Percentiles rank a stretch among this genome's conserved stretches.
These are phyloP conservation scores for Drosophila equinoxialis DNA, from an alignment of 1,140 invertebrate genomes.

Conservation along the genomic window DNA sequence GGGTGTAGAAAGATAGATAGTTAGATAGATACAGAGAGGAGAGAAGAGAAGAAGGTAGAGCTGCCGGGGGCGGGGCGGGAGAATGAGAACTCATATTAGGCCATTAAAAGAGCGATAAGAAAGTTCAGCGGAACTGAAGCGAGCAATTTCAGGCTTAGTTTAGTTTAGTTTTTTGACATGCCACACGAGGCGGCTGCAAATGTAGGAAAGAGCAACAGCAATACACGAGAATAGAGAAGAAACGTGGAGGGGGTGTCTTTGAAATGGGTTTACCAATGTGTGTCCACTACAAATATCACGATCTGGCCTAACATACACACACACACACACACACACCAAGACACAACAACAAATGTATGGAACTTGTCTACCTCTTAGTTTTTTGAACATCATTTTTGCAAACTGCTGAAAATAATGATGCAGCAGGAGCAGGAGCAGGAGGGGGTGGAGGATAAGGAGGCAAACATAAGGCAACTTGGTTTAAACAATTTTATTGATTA, in stretches of 20 bases:
- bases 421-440: background rate
- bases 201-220: too few relatives aligned
- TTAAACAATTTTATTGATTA: conserved; percentile 82
- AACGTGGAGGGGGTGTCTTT: too few relatives aligned
- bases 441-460: background rate
- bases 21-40: background rate
- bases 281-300: conserved; percentile 79
- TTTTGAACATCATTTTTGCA: conserved; percentile 61
- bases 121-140: conserved; percentile 80
- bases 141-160: conserved; percentile 79
- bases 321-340: conserved; percentile 42
- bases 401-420: background rate
- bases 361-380: background rate
- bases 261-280: conserved; percentile 50
- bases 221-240: too few relatives aligned
- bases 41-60: conserved; percentile 4
- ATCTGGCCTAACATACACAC: conserved; percentile 66
- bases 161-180: conserved; percentile 32
- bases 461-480: conserved; percentile 7
- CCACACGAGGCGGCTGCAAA: conserved; percentile 1
- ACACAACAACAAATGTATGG: background rate
- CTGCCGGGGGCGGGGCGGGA: conserved; percentile 25
- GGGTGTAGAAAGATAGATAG: background rate
- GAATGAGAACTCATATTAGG: conserved; percentile 68
- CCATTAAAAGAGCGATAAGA: conserved; percentile 80